These are phyloP conservation scores for Bostrychus sinensis DNA, from an alignment of 2,113 vertebrate genomes.

Conservation along the genomic window DNA sequence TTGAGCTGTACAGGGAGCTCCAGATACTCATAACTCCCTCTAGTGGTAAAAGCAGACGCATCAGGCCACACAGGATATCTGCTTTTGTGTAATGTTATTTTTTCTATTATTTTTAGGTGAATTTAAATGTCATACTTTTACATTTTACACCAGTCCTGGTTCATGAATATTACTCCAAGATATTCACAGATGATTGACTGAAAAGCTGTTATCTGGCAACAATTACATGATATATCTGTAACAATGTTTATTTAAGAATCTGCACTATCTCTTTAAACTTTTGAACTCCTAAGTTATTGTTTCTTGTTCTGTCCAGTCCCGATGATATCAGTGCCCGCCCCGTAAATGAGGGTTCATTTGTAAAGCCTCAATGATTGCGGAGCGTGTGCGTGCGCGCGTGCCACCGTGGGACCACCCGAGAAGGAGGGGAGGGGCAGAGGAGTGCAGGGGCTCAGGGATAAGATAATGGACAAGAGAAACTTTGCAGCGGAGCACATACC, in stretches of 20 bases:
- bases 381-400: slow-evolving; percentile 14
- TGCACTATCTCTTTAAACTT: slow-evolving; percentile 18
- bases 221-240: too few relatives aligned
- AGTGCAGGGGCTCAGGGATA: not conserved
- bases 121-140: too few relatives aligned
- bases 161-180: too few relatives aligned
- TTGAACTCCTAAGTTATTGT: not conserved
- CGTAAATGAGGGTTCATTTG: slow-evolving; percentile 31
- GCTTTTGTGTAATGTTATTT: not conserved
- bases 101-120: not conserved
- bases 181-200: too few relatives aligned
- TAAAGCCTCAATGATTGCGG: slow-evolving; percentile 12
- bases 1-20: not conserved
- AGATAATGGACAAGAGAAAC: slow-evolving; percentile 27
- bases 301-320: slow-evolving; percentile 13
- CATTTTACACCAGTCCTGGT: too few relatives aligned
- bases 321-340: slow-evolving; percentile 26
- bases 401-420: slow-evolving; percentile 64
- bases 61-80: not conserved
- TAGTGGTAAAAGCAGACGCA: not conserved
- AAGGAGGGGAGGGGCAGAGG: slow-evolving; percentile 39
- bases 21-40: not conserved
- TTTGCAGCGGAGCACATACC: slow-evolving; percentile 51
- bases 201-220: too few relatives aligned
- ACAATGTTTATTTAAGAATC: not conserved